A percentile compares a stretch with the other conserved stretches of the same genome.
Evolutionary conservation across 2,113 vertebrate species (phyloP).

Genomic region (Colossoma macropomum): DNA sequence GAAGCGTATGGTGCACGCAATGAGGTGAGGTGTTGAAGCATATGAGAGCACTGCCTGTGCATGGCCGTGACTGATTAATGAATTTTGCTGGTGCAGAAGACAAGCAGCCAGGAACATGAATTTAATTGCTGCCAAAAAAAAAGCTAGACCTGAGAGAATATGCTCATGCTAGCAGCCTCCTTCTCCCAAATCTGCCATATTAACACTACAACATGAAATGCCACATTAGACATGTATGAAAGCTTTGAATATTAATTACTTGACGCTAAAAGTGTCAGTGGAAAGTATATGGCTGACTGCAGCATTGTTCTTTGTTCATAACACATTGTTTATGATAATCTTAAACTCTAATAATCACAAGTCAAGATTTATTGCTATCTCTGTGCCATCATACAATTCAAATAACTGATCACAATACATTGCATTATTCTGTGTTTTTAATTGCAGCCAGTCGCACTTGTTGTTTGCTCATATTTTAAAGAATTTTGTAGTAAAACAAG

Average conservation of each 20-base stretch:
- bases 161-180: slow-evolving; percentile 19
- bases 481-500: too few relatives aligned
- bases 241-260: slow-evolving; percentile 13
- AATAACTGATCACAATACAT: too few relatives aligned
- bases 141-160: slow-evolving; percentile 60
- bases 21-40: slow-evolving; percentile 16
- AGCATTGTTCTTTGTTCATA: slow-evolving; percentile 2
- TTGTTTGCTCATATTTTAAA: too few relatives aligned
- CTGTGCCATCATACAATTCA: too few relatives aligned
- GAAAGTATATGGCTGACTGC: background rate
- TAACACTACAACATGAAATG: slow-evolving; percentile 10
- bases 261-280: background rate
- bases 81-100: slow-evolving; percentile 66
- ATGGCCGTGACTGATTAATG: slow-evolving; percentile 67
- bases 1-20: slow-evolving; percentile 16
- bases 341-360: background rate
- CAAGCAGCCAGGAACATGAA: slow-evolving; percentile 68
- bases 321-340: slow-evolving; percentile 7
- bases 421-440: too few relatives aligned
- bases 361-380: background rate
- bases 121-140: slow-evolving; percentile 70
- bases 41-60: slow-evolving; percentile 2
- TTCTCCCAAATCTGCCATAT: slow-evolving; percentile 4
- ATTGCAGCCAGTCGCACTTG: too few relatives aligned
- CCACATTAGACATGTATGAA: slow-evolving; percentile 1